Base-by-base conservation (phyloP, 2,797 vertebrate genomes). In the Corythornis leucogaster region DNA sequence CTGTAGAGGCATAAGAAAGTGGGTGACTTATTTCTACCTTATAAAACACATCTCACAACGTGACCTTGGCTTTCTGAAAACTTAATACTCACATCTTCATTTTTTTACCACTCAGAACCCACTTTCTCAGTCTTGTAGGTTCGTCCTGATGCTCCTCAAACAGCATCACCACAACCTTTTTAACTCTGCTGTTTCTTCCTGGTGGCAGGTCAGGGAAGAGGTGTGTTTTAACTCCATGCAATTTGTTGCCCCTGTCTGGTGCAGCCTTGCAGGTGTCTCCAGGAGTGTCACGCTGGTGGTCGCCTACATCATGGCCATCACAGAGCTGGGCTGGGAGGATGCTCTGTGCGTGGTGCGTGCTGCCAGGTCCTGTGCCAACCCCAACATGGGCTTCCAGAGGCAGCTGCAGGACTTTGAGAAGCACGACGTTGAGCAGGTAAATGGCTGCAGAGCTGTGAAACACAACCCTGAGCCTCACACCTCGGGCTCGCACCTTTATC, bases 291-390 rank as follows among this genome's bases (percentile, higher is more conserved):
- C 99, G 0, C 89, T 99, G 96, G 99, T 99, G 80, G 98, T 99
- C 21, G 99, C 99, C 15, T 99, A 99, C 95, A 98, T 99, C 96
- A 99, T 99, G 99, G 99, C 98, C 0, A 97, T 99, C 96, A 99
- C 98, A 0, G 97, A 98, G 54, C 97, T 99, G 43, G 99, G 99
- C 67, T 99, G 99, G 99, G 98, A 99, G 96, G 99, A 99, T 12
- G 98, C 98, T 0, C 96, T 99, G 76, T 97, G 98, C 8, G 98
- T 98, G 0, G 98, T 99, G 71, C 98, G 97, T 2, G 98, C 97
- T 4, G 98, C 96, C 1, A 98, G 99, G n/a, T 98, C 99, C 62
- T 98, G 98, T 43, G 99, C 99, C 51, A 98, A 98, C 42, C 99
- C 99, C 28, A 99, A 99, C 95, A 88, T 98, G 81, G 99, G 99